Conservation (phyloP, 2,797 vertebrate species). For the Centropyge bicolor region DNA sequence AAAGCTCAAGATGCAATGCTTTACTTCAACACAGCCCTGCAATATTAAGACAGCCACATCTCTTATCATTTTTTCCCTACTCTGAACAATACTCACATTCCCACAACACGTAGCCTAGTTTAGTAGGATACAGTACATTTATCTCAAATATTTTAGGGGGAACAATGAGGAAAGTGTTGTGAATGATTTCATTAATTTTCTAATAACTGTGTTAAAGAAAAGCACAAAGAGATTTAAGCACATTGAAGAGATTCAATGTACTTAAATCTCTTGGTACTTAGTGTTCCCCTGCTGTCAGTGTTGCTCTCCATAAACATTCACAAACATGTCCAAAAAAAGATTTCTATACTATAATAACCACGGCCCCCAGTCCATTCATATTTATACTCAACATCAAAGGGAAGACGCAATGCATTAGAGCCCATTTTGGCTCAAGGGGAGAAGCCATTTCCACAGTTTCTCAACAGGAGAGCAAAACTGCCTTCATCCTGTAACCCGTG, state of each 20-base stretch:
- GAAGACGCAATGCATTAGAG: conserved; percentile 71
- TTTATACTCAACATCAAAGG: conserved; percentile 81
- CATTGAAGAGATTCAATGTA: conserved; percentile 21
- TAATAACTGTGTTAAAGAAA: conserved; percentile 45
- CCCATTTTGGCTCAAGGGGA: conserved; percentile 73
- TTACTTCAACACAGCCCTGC: conserved; percentile 71
- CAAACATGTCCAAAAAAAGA: conserved; percentile 63
- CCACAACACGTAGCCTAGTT: conserved; percentile 65
- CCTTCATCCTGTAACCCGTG: conserved; percentile 66
- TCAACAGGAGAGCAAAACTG: conserved; percentile 54
- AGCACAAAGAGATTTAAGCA: conserved; percentile 45
- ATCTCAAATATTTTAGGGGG: conserved; percentile 34
- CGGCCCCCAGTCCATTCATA: conserved; percentile 73
- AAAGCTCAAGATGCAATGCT: conserved; percentile 77
- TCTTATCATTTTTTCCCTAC: conserved; percentile 54
- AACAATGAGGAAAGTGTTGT: conserved; percentile 32
- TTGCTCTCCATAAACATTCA: conserved; percentile 61
- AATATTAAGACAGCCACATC: conserved; percentile 71
- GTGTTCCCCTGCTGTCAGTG: conserved; percentile 54
- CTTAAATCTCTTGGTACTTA: conserved; percentile 32
- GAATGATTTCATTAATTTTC: conserved; percentile 55
- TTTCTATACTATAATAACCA: conserved; percentile 71
- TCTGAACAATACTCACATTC: conserved; percentile 51
- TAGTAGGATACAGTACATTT: conserved; percentile 37
- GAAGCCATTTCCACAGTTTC: conserved; percentile 74